Base-by-base conservation (phyloP, 2,888 invertebrate genomes). In the Bellardia pandia region DNA sequence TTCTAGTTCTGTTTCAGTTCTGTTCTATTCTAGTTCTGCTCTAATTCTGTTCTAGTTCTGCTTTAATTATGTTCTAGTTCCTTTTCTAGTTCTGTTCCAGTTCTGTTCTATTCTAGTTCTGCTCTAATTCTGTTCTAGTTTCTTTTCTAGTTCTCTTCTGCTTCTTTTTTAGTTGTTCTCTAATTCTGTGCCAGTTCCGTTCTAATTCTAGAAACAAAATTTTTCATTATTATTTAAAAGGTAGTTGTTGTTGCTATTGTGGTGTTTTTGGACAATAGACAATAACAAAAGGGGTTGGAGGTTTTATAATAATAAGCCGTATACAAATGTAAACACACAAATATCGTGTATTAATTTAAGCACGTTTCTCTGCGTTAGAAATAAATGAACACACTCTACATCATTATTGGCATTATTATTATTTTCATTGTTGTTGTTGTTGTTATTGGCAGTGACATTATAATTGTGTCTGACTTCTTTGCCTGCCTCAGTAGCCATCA, bases 271-370 rank as follows among this genome's bases (percentile, higher is more conserved):
- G 58, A 6, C 14, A 40, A 16, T 14, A 45, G 23, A 53, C 33
- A n/a, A 58, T 3, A 40, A 6, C 16, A 66, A 60, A 72, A 66
- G 77, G 81, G 77, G 64, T 77, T 45, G 5, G 7, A 14, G 58
- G 13, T 40, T 80, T 40, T 23, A 56, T 71, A 56, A 74, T 84
- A 81, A 80, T 80, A 85, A 82, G 87, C 77, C 45, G 56, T 48
- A 78, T 58, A 79, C 62, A 58, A 48, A 78, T 78, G 79, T n/a
- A 76, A 68, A 64, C 11, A 16, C 33, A 56, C 16, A 58, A 60
- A 60, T 8, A 13, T 62, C n/a, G 23, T 42, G 53, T 51, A 53
- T 53, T 42, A 71, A 83, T 37, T 16, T 16, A 64, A 45, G 37
- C 71, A 58, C 78, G 82, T 82, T 78, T 37, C 45, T 14, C 16